A percentile compares a stretch with the other conserved stretches of the same genome.
phyloP scores from a whole-genome alignment of 2,888 invertebrate genomes.

The Nymphalis polychloros region DNA sequence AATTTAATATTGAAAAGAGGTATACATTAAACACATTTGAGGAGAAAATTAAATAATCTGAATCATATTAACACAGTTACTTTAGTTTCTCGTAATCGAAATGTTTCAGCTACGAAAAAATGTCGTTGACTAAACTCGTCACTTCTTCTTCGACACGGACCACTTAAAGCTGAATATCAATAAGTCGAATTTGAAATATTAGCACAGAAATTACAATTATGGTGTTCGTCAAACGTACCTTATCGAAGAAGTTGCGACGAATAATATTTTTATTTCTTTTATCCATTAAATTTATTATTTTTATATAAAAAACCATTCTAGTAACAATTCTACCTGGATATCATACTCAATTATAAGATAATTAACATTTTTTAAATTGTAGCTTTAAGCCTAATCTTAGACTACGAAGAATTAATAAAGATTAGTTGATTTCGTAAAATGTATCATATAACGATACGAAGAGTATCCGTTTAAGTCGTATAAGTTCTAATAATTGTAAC shows the following conservation, averaged over 20 bases:
- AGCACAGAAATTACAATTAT: constrained; percentile 47
- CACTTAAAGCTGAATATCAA: constrained; percentile 56
- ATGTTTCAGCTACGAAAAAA: constrained; percentile 65
- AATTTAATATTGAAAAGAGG: too few species aligned
- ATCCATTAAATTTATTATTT: constrained; percentile 56
- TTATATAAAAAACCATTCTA: constrained; percentile 79
- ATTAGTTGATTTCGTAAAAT: constrained; percentile 45
- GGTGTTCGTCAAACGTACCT: constrained; percentile 56
- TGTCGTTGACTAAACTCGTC: constrained; percentile 58
- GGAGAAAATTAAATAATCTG: too few species aligned
- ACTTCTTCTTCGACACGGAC: constrained; percentile 56
- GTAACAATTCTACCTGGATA: constrained; percentile 80
- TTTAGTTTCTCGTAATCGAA: constrained; percentile 60
- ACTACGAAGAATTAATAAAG: constrained; percentile 75
- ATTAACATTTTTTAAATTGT: constrained; percentile 70
- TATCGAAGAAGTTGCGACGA: constrained; percentile 55
- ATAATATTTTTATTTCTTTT: constrained; percentile 56
- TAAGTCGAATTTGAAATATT: constrained; percentile 30
- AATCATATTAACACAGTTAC: not conserved
- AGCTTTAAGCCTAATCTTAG: constrained; percentile 77
- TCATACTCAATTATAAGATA: constrained; percentile 64
- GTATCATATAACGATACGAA: constrained; percentile 48
- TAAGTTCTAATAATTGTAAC: constrained; percentile 47
- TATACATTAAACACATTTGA: too few species aligned
- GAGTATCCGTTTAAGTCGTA: constrained; percentile 25